phyloP scores from a whole-genome alignment of 2,113 vertebrate species.

The Archilochus colubris region DNA sequence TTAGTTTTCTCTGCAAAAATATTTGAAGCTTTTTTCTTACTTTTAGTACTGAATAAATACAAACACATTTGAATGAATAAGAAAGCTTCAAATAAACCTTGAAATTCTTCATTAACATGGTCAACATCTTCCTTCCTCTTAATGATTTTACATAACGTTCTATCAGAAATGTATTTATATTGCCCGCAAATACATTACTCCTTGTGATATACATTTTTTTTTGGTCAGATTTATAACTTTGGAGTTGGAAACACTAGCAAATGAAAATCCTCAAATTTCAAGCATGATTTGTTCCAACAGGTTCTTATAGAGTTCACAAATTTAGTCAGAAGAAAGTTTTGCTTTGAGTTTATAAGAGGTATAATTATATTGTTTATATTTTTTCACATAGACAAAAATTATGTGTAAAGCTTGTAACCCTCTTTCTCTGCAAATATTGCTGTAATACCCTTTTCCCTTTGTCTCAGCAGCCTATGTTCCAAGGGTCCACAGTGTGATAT shows the following conservation, averaged over 20 bases:
- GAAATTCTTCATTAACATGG: background rate
- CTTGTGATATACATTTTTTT: background rate
- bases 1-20: background rate
- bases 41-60: background rate
- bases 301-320: background rate
- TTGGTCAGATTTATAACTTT: background rate
- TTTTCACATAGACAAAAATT: background rate
- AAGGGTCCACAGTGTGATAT: background rate
- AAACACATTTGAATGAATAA: background rate
- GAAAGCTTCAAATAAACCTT: background rate
- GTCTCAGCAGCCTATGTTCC: background rate
- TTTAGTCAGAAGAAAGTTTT: background rate
- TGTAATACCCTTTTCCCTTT: background rate
- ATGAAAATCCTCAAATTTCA: background rate
- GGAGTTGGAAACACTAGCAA: background rate
- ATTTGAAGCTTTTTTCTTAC: background rate
- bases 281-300: background rate
- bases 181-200: background rate
- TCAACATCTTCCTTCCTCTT: background rate
- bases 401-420: fast-evolving
- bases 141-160: background rate
- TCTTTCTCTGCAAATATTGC: background rate
- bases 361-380: background rate
- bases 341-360: background rate
- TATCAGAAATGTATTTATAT: background rate